phyloP scores from a whole-genome alignment of 2,888 invertebrate genomes.

The Tortrix viridana region DNA sequence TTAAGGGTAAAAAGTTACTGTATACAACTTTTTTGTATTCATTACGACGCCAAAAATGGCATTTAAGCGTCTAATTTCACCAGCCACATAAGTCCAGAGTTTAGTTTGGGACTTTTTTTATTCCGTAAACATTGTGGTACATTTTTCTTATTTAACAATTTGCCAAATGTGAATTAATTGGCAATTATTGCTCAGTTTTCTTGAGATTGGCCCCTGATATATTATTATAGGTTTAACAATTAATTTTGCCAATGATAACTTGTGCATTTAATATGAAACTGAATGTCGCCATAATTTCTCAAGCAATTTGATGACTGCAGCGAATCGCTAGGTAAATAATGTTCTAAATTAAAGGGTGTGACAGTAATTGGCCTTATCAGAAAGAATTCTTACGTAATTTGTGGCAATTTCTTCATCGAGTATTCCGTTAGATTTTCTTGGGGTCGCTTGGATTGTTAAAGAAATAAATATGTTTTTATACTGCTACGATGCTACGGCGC shows the following conservation, averaged over 20 bases:
- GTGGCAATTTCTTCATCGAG: constrained; percentile 38
- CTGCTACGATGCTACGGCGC: constrained; percentile 27
- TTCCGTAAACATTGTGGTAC: no score
- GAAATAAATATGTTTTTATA: not conserved
- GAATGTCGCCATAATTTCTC: not conserved
- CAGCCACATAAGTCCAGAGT: no score
- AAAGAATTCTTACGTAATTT: constrained; percentile 28
- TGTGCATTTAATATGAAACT: not conserved
- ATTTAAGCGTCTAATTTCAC: no score
- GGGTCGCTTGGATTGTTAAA: constrained; percentile 4
- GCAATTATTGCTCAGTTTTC: no score
- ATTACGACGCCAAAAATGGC: no score
- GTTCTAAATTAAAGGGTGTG: constrained; percentile 32
- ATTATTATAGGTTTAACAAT: no score
- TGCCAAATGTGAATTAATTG: no score
- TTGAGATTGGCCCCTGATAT: no score
- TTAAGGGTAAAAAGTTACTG: no score
- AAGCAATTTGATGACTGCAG: not conserved
- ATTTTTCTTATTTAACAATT: no score
- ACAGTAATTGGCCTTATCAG: not conserved
- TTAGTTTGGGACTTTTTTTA: no score
- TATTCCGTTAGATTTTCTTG: constrained; percentile 41
- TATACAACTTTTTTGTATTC: no score
- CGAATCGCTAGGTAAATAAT: not conserved
- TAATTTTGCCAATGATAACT: not conserved